Evolutionary conservation across 1,140 invertebrate genomes (phyloP), one percentile per base, ranked within the genome.

Genomic region (Hyles vespertilio): DNA sequence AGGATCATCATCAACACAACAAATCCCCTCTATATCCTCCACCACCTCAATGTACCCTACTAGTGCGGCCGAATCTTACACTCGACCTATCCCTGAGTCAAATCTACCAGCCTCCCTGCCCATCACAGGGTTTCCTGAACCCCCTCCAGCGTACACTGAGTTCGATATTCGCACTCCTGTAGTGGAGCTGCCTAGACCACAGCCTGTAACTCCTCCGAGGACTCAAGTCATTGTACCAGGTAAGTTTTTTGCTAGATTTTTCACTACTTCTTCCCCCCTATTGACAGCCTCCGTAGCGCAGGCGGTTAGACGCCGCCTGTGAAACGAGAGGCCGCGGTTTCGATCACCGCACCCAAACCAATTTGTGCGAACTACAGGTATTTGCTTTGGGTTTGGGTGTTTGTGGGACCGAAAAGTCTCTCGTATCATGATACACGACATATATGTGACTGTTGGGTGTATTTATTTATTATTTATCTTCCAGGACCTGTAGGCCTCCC

Each of bases 71-170:
- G 51, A 53, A 5, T 40, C 36, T 5, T 36, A 11, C 10, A 53
- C 33, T 34, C 9, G 51, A n/a, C n/a, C 47, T 6, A 48, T 22
- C 7, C 51, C 33, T 5, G 51, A 53, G 67, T 75, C 5, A 67
- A 67, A 0, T 80, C 77, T 55, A 45, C 58, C 2, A 43, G 69
- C 5, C 48, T 75, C 74, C 0, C 61, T 81, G 9, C 75, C 79
- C 1, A 66, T 79, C 0, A 52, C 63, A 0, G 66, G 77, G 9
- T 77, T 70, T 40, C 78, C 81, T 0, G 75, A 79, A 9, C 81
- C 81, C 3, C 82, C 82, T 0, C 83, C 83, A 33, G 78, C 83
- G 5, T 86, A 86, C 44, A 70, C 69, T 0, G 78, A 81, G 43
- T 46, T 74, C 3, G 70, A 74, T 11, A 50, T 22, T 5, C 3